phyloP scores from a whole-genome alignment of 2,113 vertebrate genomes.

The Aegithalos caudatus region DNA sequence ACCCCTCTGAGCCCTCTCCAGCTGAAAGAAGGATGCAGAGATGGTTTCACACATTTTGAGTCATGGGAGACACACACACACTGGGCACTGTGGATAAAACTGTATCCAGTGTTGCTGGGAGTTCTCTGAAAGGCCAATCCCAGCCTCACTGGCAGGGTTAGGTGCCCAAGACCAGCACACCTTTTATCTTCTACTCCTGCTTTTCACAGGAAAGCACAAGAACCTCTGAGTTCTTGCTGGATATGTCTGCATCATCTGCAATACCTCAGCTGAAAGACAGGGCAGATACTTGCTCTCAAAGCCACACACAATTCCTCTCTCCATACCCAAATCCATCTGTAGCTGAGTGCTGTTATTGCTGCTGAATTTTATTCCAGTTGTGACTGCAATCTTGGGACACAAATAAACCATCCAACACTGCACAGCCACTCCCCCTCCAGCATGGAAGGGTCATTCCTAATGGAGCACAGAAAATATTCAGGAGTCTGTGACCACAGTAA shows the following conservation, averaged over 20 bases:
- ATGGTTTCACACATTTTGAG: neutral
- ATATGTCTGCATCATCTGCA: neutral
- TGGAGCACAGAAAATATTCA: neutral
- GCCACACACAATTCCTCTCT: neutral
- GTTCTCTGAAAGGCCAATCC: neutral
- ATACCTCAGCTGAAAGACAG: neutral
- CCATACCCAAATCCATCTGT: neutral
- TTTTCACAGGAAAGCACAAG: neutral
- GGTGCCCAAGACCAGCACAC: neutral
- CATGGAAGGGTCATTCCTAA: neutral
- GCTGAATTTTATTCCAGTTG: neutral
- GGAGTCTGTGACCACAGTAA: neutral
- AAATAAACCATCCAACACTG: neutral
- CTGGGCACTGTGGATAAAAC: neutral
- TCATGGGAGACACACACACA: neutral
- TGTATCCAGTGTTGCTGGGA: neutral
- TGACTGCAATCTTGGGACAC: neutral
- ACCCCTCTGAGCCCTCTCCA: rapidly evolving
- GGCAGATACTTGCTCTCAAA: neutral
- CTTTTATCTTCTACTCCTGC: neutral
- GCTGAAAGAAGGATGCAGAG: neutral
- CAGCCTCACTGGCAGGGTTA: neutral
- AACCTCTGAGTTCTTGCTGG: neutral
- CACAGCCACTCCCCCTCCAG: neutral
- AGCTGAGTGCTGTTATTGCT: neutral